Evolutionary conservation across 2,888 invertebrate genomes (phyloP), one percentile per base, ranked within the genome.

Genomic region (Rhagonycha fulva): DNA sequence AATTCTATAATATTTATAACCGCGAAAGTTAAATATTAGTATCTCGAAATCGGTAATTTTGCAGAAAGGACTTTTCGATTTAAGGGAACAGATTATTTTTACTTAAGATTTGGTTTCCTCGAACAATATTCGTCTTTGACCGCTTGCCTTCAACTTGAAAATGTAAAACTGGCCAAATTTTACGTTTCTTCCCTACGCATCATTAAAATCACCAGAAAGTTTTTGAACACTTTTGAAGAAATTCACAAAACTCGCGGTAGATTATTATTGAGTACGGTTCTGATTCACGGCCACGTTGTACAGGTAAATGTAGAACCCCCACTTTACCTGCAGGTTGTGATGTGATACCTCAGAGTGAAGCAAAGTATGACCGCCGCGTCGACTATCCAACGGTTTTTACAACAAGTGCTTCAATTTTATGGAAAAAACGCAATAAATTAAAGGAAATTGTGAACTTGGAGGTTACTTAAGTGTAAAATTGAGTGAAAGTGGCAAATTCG

Each of bases 301-400:
- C 79, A 78, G 78, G 81, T 81, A 80, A 79, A 78, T 77, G 77
- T 76, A 72, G 73, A 70, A 62, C 76, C 78, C 78, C 81, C 81
- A 78, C 80, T 67, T 70, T 75, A 26, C 71, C 61, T 75, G 70
- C 80, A 81, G 80, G 81, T 81, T 81, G 77, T 79, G 47, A 47
- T 47, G 47, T 47, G 81, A 78, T 81, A 80, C 80, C 79, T 77
- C 76, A 76, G 78, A 80, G 78, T 77, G 79, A 78, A 77, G 79
- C 78, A 78, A 81, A 81, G 78, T 80, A 79, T 79, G 79, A 81
- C 80, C 79, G 81, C 81, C 79, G 80, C 79, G 81, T 80, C 75
- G 79, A 79, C 77, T 78, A 79, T 71, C 77, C 81, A 81, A 81
- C 81, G 81, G 81, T 76, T 81, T 81, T 78, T 77, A 72, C 71